Percentiles rank a stretch among this genome's conserved stretches.
Conservation (phyloP, 2,888 invertebrate species). For the Apotomis betuletana region DNA sequence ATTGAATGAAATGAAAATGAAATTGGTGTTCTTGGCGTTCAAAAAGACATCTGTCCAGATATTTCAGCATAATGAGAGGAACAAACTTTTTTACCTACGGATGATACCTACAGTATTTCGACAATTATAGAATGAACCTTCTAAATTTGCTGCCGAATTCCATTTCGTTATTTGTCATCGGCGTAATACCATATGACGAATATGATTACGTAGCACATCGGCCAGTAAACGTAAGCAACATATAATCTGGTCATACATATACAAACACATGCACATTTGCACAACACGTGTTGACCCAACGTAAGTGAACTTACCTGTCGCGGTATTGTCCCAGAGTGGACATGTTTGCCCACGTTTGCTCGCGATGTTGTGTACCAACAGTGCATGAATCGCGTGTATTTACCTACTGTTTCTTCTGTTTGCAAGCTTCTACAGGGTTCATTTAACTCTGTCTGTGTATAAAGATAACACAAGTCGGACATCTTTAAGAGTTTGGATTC, state of each 20-base stretch:
- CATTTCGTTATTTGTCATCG: too few relatives aligned
- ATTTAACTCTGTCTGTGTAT: neutral
- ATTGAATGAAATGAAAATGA: too few relatives aligned
- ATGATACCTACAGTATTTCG: too few relatives aligned
- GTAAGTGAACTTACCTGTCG: conserved; percentile 23
- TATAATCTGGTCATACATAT: neutral
- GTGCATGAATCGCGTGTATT: neutral
- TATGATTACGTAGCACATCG: too few relatives aligned
- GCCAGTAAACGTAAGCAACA: too few relatives aligned
- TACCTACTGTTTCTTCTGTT: neutral
- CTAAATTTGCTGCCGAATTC: too few relatives aligned
- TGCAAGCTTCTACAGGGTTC: neutral
- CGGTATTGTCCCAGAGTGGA: conserved; percentile 18
- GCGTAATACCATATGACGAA: too few relatives aligned
- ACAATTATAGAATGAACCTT: too few relatives aligned
- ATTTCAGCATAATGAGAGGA: too few relatives aligned
- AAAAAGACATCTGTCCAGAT: too few relatives aligned
- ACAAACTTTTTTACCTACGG: too few relatives aligned
- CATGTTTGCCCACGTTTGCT: conserved; percentile 17
- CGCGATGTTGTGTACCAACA: neutral
- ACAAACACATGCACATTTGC: neutral
- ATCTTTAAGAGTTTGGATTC: neutral
- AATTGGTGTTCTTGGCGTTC: too few relatives aligned
- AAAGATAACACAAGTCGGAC: neutral
- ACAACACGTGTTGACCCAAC: conserved; percentile 16